Evolutionary conservation across 2,888 invertebrate species (phyloP).

Genomic region (Coelinius sp.): DNA sequence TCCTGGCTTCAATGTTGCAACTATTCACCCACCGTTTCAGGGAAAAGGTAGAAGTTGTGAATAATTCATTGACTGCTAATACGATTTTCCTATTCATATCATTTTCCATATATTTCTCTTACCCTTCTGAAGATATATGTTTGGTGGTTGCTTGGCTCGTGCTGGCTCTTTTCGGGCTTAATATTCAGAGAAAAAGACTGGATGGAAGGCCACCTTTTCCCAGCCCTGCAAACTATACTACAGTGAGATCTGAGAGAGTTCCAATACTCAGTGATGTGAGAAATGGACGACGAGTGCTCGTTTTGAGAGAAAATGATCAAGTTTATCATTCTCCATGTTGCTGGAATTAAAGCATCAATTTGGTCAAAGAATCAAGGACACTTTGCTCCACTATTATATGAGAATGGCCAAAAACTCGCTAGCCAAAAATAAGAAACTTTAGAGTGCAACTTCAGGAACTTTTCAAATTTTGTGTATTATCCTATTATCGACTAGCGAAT

Average conservation of each 20-base stretch:
- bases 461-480: no score
- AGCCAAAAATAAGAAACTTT: no score
- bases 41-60: conserved; percentile 71
- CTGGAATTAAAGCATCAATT: neutral
- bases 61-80: conserved; percentile 1
- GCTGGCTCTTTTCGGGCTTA: conserved; percentile 73
- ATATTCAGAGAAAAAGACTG: conserved; percentile 65
- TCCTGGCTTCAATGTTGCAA: conserved; percentile 74
- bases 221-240: conserved; percentile 14
- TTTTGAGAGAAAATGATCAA: conserved; percentile 34
- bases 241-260: conserved; percentile 30
- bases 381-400: neutral
- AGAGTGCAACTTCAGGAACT: no score
- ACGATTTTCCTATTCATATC: neutral
- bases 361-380: neutral
- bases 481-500: no score
- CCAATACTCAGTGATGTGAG: conserved; percentile 38
- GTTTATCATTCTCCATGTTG: conserved; percentile 28
- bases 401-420: neutral
- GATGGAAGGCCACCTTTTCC: conserved; percentile 29
- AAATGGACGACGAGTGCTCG: conserved; percentile 38
- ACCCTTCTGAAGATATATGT: conserved; percentile 72
- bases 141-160: conserved; percentile 74
- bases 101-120: neutral
- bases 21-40: conserved; percentile 76